phyloP scores from a whole-genome alignment of 2,797 vertebrate species.

The Craterocephalus amniculus region DNA sequence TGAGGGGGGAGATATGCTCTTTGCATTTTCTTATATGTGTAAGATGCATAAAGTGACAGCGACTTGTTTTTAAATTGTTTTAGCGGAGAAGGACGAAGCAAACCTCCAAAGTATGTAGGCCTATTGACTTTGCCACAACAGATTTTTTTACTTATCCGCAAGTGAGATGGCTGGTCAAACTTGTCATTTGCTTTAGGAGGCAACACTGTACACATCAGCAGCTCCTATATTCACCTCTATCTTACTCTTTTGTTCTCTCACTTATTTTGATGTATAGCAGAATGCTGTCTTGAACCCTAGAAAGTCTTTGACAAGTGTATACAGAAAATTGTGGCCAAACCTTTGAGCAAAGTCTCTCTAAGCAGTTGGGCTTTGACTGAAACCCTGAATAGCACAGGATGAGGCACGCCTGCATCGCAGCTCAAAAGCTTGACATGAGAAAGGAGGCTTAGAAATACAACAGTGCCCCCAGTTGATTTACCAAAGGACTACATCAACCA shows the following conservation, averaged over 20 bases:
- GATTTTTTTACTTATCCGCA: slow-evolving; percentile 54
- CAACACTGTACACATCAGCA: slow-evolving; percentile 38
- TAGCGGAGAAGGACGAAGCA: slow-evolving; percentile 10
- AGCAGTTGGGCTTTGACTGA: slow-evolving; percentile 63
- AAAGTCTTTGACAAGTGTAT: slow-evolving; percentile 62
- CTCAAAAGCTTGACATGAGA: slow-evolving; percentile 25
- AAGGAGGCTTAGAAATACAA: slow-evolving; percentile 61
- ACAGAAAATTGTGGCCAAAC: slow-evolving; percentile 61
- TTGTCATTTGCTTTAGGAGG: slow-evolving; percentile 58
- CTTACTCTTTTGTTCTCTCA: slow-evolving; percentile 18
- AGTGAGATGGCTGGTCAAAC: slow-evolving; percentile 53
- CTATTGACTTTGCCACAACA: slow-evolving; percentile 29
- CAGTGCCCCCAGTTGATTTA: slow-evolving; percentile 73
- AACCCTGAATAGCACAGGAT: slow-evolving; percentile 55
- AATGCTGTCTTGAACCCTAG: slow-evolving; percentile 58
- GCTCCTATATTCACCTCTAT: slow-evolving; percentile 29
- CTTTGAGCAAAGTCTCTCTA: slow-evolving; percentile 70
- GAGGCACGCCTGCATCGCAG: slow-evolving; percentile 36
- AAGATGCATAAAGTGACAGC: slow-evolving; percentile 23
- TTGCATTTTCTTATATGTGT: slow-evolving; percentile 16
- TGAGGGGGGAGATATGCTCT: background rate
- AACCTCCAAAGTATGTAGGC: slow-evolving; percentile 37
- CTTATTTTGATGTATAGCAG: slow-evolving; percentile 33
- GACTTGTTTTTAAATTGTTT: slow-evolving; percentile 40
- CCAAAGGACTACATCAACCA: slow-evolving; percentile 31